Conservation (phyloP, 2,888 invertebrate genomes). For the Lutraria lutraria region DNA sequence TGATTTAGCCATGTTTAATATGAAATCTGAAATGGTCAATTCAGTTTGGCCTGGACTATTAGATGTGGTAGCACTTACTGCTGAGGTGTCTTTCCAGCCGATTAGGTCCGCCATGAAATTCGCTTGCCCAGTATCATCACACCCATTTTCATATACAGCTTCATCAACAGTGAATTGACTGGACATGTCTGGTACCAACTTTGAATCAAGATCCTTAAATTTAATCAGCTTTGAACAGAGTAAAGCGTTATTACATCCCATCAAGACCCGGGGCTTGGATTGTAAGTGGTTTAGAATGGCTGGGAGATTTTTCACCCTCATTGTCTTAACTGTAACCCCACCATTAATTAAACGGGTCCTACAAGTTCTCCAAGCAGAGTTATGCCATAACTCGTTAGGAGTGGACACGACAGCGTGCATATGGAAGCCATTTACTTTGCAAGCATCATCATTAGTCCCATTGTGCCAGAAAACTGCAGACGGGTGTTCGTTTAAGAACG, state of each 20-base stretch:
- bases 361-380: neutral
- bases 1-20: too few species aligned
- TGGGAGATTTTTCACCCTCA: neutral
- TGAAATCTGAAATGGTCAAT: too few species aligned
- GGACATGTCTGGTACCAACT: too few species aligned
- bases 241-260: conserved; percentile 33
- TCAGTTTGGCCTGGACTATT: too few species aligned
- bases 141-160: neutral
- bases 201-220: too few species aligned
- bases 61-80: neutral
- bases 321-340: neutral
- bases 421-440: conserved; percentile 38
- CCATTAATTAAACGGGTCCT: neutral
- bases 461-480: conserved; percentile 12
- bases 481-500: conserved; percentile 10
- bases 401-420: conserved; percentile 3
- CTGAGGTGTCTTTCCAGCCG: neutral
- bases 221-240: neutral
- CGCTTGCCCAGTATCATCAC: neutral
- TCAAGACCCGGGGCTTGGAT: conserved; percentile 1
- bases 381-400: neutral
- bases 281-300: neutral
- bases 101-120: conserved; percentile 14
- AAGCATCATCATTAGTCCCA: conserved; percentile 18
- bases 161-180: too few species aligned